phyloP scores from a whole-genome alignment of 2,888 invertebrate species.

The Dorcus parallelipipedus region DNA sequence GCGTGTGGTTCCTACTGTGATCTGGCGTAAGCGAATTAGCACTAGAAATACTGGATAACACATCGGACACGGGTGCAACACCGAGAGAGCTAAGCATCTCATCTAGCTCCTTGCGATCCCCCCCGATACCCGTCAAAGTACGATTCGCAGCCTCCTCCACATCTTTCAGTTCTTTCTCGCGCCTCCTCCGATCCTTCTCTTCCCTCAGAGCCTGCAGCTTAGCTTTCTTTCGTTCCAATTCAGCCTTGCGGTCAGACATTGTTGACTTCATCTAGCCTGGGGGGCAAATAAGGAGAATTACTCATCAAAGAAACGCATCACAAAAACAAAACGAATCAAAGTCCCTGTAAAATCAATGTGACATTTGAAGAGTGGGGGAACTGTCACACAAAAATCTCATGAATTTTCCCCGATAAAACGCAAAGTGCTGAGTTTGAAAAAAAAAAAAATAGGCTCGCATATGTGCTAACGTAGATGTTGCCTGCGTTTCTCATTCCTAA shows the following conservation, averaged over 20 bases:
- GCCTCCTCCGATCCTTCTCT: constrained; percentile 80
- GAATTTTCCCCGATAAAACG: background rate
- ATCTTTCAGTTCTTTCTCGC: constrained; percentile 86
- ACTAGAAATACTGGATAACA: constrained; percentile 77
- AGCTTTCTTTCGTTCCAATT: constrained; percentile 87
- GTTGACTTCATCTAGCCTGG: constrained; percentile 27
- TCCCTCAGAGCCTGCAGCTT: constrained; percentile 86
- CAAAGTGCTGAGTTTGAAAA: no score
- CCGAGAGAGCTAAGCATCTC: constrained; percentile 84
- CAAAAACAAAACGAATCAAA: constrained; percentile 2
- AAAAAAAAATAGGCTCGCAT: no score
- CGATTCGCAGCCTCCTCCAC: constrained; percentile 67
- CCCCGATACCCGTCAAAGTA: constrained; percentile 48
- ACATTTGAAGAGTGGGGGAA: background rate
- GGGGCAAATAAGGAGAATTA: background rate
- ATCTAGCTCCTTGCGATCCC: constrained; percentile 69
- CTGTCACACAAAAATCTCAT: no score
- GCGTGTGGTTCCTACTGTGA: constrained; percentile 72
- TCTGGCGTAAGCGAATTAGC: constrained; percentile 79
- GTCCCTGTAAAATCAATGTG: constrained; percentile 18
- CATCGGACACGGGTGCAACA: constrained; percentile 84
- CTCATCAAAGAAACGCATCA: constrained; percentile 5
- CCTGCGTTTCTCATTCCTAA: no score
- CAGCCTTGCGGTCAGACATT: constrained; percentile 89
- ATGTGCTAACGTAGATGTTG: no score